Evolutionary conservation across 2,888 invertebrate species (phyloP).

Genomic region (Protonemura montana): DNA sequence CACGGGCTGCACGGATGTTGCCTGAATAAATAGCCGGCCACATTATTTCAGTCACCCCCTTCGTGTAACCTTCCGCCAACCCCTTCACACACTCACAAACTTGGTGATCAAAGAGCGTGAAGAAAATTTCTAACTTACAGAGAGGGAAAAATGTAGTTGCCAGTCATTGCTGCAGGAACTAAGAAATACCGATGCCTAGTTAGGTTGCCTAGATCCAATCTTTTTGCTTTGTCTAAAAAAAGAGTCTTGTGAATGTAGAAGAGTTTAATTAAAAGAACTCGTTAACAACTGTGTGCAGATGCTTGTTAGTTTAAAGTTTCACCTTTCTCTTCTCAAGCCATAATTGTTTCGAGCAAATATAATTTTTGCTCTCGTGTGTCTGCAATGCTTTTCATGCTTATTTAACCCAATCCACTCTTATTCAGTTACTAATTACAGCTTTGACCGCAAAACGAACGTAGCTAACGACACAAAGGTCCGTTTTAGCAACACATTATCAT

Average conservation of each 20-base stretch:
- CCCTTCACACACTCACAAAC: neutral
- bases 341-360: neutral
- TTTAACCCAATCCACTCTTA: neutral
- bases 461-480: neutral
- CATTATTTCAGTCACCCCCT: neutral
- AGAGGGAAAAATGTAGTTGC: neutral
- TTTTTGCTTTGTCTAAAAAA: neutral
- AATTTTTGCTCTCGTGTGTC: neutral
- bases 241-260: neutral
- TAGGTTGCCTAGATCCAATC: too few relatives aligned
- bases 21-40: neutral
- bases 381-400: neutral
- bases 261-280: neutral
- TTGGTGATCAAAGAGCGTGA: neutral
- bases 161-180: too few relatives aligned
- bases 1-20: neutral
- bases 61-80: neutral
- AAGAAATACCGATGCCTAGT: too few relatives aligned
- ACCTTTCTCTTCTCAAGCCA: neutral
- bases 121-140: neutral
- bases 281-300: neutral
- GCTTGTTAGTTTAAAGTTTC: neutral
- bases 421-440: neutral
- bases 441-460: neutral
- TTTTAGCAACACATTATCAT: slow-evolving; percentile 16